Evolutionary conservation across 2,113 vertebrate genomes (phyloP), one percentile per base, ranked within the genome.

Genomic region (Crotalus tigris): DNA sequence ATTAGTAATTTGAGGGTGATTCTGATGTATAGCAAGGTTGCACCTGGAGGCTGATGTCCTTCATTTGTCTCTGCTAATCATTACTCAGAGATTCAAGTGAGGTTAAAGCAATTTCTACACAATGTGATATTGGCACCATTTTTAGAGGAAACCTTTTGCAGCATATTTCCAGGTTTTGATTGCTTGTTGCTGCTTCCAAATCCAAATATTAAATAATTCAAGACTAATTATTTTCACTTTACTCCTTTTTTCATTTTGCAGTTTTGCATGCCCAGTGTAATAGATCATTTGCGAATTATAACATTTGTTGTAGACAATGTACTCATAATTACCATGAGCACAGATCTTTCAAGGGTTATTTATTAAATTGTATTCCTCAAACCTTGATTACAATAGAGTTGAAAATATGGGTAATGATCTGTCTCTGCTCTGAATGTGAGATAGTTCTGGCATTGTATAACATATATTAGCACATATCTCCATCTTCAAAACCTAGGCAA

Each of bases 61-160:
- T 92, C 92, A 92, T 92, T 92, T 90, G 88, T 90, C 88, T 92
- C 91, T 85, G 54, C 92, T 92, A 92, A 92, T 90, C 69, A 90
- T 85, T 75, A 90, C 64, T 90, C 75, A 85, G 64, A 58, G 87
- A 92, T 88, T 85, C 24, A 89, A 59, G 88, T 24, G 53, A 92
- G 54, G 64, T 13, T 51, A 58, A 59, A 88, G 29, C 88, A 51
- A 90, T 59, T 92, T 58, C 69, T 24, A 51, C 29, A 61, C 69
- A 58, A 59, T 51, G 54, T 90, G 85, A 58, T 51, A 17, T 89
- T 85, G 69, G 54, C 39, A 24, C 29, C 44, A 58, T 90, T 51
- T 75, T 90, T n/a, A 90, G 19, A 85, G 57, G 26, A 46, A 89
- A 85, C 64, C 39, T 59, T 85, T 8, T 33, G 17, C 11, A 46